Base-by-base conservation (phyloP, 2,113 vertebrate species). In the Poeciliopsis prolifica region DNA sequence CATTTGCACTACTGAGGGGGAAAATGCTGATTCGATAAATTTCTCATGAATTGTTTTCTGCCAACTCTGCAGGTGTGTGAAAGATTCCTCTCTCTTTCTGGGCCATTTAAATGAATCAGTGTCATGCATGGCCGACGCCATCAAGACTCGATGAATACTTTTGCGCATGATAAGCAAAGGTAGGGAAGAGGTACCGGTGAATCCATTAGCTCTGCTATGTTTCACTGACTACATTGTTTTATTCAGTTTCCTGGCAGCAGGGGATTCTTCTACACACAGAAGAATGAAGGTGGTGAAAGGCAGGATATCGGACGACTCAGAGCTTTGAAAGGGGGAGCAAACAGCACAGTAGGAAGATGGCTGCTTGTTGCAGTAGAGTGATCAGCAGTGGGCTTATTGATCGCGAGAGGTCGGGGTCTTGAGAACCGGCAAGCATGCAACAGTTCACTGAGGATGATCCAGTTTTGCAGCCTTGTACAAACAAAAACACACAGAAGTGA, bases 171-270 rank as follows among this genome's bases (percentile, higher is more conserved):
- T 87, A 91, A 87, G 84, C 79, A 74, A 86, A 86, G 87, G 86
- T 85, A 86, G 87, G 63, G 82, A 74, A 68, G 81, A 85, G 87
- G 88, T 67, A 77, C 77, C 54, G 61, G 83, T 72, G 88, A 91
- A 92, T 92, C 91, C 88, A 92, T 93, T 93, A 93, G 88, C 85
- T 81, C 61, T 66, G 91, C 87, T 82, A 87, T 87, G 91, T 92
- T 84, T 90, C 89, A 87, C 84, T 88, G 89, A 85, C 82, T 90
- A 87, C 87, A 87, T 90, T 91, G 92, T 93, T 92, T 92, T 88
- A 90, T 81, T 81, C 76, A 29, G 76, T 81, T 86, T 80, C 74
- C 85, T 37, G 74, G 79, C 76, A 78, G 91, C 73, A 26, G 30
- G 81, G 86, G 81, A 35, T 74, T 86, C 90, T 84, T 86, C 87